Percentiles rank a stretch among this genome's conserved stretches.
Conservation (phyloP, 1,140 invertebrate species). For the Dolichoris vasculosae region DNA sequence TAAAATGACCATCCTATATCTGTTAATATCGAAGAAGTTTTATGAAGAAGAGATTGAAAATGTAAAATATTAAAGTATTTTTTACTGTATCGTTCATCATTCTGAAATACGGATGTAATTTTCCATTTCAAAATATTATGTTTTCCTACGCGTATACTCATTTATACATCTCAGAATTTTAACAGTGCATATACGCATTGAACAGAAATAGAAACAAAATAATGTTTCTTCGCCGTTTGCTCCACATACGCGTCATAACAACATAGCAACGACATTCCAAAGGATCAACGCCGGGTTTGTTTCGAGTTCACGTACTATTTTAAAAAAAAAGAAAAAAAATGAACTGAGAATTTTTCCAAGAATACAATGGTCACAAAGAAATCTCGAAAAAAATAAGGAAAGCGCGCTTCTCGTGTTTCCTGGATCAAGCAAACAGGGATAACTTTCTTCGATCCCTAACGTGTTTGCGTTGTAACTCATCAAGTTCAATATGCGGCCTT, state of each 20-base stretch:
- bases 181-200: no score
- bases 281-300: background rate
- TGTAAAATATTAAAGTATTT: no score
- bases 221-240: background rate
- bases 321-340: background rate
- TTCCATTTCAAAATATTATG: background rate
- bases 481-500: background rate
- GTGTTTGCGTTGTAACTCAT: no score
- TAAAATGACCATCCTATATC: no score
- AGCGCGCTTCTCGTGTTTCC: slow-evolving; percentile 28
- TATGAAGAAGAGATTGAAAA: no score
- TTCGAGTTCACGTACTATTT: background rate
- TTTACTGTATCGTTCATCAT: no score
- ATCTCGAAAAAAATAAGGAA: background rate
- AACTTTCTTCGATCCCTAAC: background rate
- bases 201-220: no score
- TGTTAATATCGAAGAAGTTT: no score
- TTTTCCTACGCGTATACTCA: background rate
- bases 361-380: background rate
- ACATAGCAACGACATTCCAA: background rate
- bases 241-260: background rate
- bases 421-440: background rate
- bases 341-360: slow-evolving; percentile 1
- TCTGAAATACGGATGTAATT: background rate
- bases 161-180: no score